Evolutionary conservation across 2,113 vertebrate genomes (phyloP).

Genomic region (Lophura nycthemera): DNA sequence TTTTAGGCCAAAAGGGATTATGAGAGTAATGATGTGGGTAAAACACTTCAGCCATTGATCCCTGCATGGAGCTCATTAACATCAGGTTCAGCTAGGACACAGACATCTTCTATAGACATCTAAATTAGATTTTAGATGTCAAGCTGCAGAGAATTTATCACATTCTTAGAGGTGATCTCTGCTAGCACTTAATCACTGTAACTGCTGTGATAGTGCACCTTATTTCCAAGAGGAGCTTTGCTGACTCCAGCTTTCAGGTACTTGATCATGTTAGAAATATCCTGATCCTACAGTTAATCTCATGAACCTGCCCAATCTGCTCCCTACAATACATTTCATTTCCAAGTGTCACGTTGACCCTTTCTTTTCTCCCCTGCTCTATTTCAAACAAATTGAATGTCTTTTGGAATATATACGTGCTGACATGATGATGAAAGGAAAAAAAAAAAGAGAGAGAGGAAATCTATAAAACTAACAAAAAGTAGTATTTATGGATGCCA

Average conservation of each 20-base stretch:
- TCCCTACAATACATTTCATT: slow-evolving; percentile 14
- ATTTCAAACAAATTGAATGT: slow-evolving; percentile 61
- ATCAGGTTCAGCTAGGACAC: not conserved
- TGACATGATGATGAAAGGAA: not conserved
- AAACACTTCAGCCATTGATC: not conserved
- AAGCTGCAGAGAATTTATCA: not conserved
- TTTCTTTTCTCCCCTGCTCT: not conserved
- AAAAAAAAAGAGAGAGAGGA: not conserved
- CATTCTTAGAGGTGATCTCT: not conserved
- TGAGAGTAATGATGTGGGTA: not conserved
- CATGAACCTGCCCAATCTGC: not conserved
- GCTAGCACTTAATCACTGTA: not conserved
- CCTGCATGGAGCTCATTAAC: not conserved
- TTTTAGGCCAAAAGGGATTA: not conserved
- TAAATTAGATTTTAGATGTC: not conserved
- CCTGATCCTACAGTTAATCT: not conserved
- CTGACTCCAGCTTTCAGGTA: slow-evolving; percentile 7
- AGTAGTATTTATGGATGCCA: not conserved
- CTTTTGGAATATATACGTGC: not conserved
- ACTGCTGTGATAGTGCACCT: not conserved
- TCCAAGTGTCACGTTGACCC: not conserved
- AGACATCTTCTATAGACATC: not conserved
- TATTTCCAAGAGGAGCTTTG: not conserved
- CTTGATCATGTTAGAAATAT: not conserved
- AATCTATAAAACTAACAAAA: slow-evolving; percentile 49